Evolutionary conservation across 2,797 vertebrate genomes (phyloP), one percentile per base, ranked within the genome.

Genomic region (Luscinia megarhynchos): DNA sequence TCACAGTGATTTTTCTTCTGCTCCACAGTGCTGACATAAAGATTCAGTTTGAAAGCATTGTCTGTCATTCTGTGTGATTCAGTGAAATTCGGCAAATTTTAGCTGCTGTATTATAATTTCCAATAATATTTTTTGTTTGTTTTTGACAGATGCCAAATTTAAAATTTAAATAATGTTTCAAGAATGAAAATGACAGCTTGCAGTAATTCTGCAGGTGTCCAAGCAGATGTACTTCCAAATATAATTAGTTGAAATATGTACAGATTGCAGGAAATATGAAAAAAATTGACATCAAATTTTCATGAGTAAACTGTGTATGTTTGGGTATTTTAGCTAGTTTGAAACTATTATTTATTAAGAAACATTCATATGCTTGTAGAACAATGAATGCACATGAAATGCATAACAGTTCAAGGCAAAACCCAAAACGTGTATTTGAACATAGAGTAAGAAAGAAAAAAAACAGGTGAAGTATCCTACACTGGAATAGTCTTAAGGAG

Each of bases 91-190:
- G 93, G 97, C 94, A 97, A 97, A 98, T 98, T 98, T 98, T 98
- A 98, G 96, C 74, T 94, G 90, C 97, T 97, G 90, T 94, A 95
- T 98, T 97, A 97, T 97, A 97, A 98, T 97, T 97, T 92, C 94
- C 94, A 96, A 91, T 97, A 97, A 96, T 94, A 84, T 34, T 88
- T 92, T 83, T 97, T 94, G 73, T 94, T 96, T 96, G 96, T 91
- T 98, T 98, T 97, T 98, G 98, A 98, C 98, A 98, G 98, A 98
- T 98, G 97, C 97, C 98, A 98, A 98, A 98, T 98, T 97, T 98
- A 97, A 98, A 98, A 98, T 98, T 98, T 98, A 98, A 98, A 98
- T 98, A 97, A 97, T 96, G 96, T 97, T 98, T 96, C 91, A 96
- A 97, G 97, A 98, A 98, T 97, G 97, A 97, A 98, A 98, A 98